A percentile compares a stretch with the other conserved stretches of the same genome.
phyloP scores from a whole-genome alignment of 2,888 invertebrate genomes.

The Zygothrica quintamaculata region DNA sequence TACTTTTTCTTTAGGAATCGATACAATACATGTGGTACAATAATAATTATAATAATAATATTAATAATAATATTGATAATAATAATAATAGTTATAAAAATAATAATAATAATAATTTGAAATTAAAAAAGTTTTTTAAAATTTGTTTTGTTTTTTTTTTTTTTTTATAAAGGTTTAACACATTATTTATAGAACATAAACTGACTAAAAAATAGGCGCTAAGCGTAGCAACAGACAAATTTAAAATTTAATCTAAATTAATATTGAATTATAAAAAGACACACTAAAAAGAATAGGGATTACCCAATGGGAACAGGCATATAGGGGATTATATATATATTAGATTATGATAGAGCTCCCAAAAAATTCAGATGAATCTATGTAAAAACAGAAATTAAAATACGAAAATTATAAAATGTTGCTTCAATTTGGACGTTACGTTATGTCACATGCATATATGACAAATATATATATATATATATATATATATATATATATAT shows the following conservation, averaged over 20 bases:
- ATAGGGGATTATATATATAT: no score
- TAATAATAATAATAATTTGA: not conserved
- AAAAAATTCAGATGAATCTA: no score
- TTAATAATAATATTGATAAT: conserved; percentile 4
- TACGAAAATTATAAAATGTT: no score
- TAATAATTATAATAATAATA: not conserved
- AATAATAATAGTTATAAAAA: conserved; percentile 6
- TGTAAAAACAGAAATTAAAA: no score
- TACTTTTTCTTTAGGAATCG: no score
- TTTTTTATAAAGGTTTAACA: conserved; percentile 7
- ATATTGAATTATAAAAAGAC: conserved; percentile 15
- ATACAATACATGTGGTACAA: no score
- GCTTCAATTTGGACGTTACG: no score
- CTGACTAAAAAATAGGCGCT: not conserved
- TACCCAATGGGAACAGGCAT: no score
- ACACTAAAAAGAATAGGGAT: conserved; percentile 13
- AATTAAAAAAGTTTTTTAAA: no score
- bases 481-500: not conserved
- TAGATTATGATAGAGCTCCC: no score
- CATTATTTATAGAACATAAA: conserved; percentile 10
- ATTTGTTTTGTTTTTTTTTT: no score
- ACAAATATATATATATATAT: not conserved
- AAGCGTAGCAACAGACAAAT: conserved; percentile 33
- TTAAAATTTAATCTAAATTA: conserved; percentile 1
- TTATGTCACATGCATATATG: not conserved